These are phyloP conservation scores for Dugesia japonica DNA, from an alignment of 2,888 invertebrate species.

Conservation along the genomic window DNA sequence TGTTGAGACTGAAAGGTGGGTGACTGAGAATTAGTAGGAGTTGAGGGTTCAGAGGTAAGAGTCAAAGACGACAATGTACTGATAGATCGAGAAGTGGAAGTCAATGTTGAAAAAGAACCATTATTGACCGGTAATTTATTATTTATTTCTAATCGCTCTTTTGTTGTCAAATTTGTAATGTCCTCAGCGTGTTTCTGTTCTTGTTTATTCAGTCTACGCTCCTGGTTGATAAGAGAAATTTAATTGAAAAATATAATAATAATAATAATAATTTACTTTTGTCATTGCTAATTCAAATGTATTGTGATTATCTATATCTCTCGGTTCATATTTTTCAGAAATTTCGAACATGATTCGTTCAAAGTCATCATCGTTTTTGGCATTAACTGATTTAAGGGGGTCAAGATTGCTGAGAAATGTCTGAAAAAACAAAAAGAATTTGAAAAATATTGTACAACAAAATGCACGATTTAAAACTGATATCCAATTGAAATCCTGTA, in stretches of 20 bases:
- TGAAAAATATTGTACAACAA: too few relatives aligned
- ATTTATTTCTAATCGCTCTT: constrained; percentile 5
- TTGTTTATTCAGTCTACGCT: background rate
- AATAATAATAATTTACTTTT: background rate
- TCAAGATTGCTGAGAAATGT: background rate
- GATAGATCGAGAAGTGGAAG: background rate
- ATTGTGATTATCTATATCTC: background rate
- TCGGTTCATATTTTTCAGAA: background rate
- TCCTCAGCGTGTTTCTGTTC: background rate
- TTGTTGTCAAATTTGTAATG: background rate
- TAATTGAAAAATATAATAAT: background rate
- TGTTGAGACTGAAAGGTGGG: background rate
- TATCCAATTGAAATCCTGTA: too few relatives aligned
- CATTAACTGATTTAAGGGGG: background rate
- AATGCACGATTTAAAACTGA: too few relatives aligned
- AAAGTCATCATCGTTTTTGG: background rate
- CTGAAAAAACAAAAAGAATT: background rate
- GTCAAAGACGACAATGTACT: background rate
- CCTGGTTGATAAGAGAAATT: background rate
- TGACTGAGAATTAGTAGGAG: background rate
- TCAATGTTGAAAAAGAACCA: background rate
- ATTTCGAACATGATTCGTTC: background rate
- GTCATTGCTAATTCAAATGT: background rate
- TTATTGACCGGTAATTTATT: background rate
- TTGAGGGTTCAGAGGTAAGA: background rate